Conservation (phyloP, 2,113 vertebrate genomes). For the Pelobates fuscus region DNA sequence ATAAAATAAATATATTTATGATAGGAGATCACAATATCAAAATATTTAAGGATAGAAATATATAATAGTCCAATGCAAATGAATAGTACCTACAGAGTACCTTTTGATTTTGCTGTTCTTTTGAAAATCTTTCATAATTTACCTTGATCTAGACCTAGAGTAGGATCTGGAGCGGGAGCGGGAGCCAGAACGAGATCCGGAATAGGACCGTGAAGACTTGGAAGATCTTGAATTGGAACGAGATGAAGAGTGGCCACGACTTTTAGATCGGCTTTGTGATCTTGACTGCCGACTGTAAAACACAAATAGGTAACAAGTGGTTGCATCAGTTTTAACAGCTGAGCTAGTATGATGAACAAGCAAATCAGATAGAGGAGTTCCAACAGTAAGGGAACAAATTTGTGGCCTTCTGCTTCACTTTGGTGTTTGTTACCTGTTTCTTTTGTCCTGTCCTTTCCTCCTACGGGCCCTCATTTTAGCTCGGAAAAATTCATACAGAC, state of each 20-base stretch:
- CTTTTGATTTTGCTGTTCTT: too few species aligned
- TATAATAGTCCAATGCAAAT: too few species aligned
- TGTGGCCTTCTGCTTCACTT: too few species aligned
- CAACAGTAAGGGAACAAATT: too few species aligned
- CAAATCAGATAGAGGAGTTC: too few species aligned
- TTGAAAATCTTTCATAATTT: too few species aligned
- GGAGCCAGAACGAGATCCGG: conserved; percentile 82
- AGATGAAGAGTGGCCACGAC: conserved; percentile 88
- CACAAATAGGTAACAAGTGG: neutral
- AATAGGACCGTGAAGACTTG: conserved; percentile 87
- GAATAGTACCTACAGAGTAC: too few species aligned
- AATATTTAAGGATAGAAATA: too few species aligned
- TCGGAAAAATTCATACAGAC: conserved; percentile 95
- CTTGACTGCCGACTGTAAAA: conserved; percentile 71
- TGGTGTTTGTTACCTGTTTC: conserved; percentile 77
- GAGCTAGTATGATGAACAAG: too few species aligned
- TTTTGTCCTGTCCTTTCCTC: conserved; percentile 92
- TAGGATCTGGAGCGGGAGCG: conserved; percentile 80
- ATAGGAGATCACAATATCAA: too few species aligned
- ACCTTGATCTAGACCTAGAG: conserved; percentile 92
- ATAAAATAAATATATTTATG: too few species aligned
- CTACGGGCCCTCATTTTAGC: conserved; percentile 95
- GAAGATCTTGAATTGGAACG: conserved; percentile 89
- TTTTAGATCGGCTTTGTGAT: conserved; percentile 88
- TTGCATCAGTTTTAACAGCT: too few species aligned